phyloP scores from a whole-genome alignment of 2,797 vertebrate species.

The Arrhamphus sclerolepis region DNA sequence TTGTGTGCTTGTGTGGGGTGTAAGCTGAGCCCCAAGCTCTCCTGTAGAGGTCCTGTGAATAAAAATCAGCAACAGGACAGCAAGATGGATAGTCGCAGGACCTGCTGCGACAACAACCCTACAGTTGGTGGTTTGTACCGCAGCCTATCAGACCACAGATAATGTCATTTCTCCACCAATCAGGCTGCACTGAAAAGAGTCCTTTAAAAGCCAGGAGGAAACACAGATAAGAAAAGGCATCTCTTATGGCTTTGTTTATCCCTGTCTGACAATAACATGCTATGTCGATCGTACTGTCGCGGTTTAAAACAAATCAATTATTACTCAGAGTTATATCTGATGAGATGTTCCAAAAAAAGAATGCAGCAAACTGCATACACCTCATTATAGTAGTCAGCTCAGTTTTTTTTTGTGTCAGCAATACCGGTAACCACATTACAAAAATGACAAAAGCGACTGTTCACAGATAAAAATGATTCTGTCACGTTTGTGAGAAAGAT shows the following conservation, averaged over 20 bases:
- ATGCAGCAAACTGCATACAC: not conserved
- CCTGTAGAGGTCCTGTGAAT: slow-evolving; percentile 30
- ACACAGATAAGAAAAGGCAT: slow-evolving; percentile 64
- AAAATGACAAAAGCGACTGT: slow-evolving; percentile 25
- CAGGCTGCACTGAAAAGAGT: slow-evolving; percentile 48
- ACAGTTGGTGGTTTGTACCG: slow-evolving; percentile 62
- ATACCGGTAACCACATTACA: slow-evolving; percentile 26
- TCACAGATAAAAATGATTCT: not conserved
- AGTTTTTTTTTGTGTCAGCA: slow-evolving; percentile 3
- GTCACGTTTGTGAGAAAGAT: slow-evolving; percentile 14
- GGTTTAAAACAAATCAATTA: slow-evolving; percentile 44
- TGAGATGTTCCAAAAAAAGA: slow-evolving; percentile 12
- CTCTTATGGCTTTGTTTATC: slow-evolving; percentile 73
- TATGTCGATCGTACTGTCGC: slow-evolving; percentile 16
- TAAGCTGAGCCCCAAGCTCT: slow-evolving; percentile 29
- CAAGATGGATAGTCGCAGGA: slow-evolving; percentile 49
- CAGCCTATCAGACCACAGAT: slow-evolving; percentile 71
- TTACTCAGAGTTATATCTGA: slow-evolving; percentile 31
- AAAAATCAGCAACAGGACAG: slow-evolving; percentile 37
- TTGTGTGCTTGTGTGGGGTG: not conserved
- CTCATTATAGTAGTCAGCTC: slow-evolving; percentile 1
- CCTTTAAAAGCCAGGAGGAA: slow-evolving; percentile 62
- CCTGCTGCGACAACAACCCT: slow-evolving; percentile 66
- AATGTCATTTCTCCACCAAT: slow-evolving; percentile 68
- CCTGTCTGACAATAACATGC: slow-evolving; percentile 63